phyloP scores from a whole-genome alignment of 2,113 vertebrate genomes.

The Shinisaurus crocodilurus region DNA sequence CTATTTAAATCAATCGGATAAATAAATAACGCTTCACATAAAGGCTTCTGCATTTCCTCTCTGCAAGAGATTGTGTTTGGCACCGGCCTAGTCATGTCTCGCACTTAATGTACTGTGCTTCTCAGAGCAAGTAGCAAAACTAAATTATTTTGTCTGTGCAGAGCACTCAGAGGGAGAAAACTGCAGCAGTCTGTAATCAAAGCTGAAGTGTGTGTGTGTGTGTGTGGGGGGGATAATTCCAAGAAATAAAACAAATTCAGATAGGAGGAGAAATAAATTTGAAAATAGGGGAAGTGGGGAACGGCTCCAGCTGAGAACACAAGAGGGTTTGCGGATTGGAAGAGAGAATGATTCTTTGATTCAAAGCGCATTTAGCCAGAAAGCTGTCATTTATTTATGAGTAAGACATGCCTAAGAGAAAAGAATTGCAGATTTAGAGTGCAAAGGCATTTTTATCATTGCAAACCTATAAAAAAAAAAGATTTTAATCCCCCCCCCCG shows the following conservation, averaged over 20 bases:
- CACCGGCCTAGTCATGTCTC: slow-evolving; percentile 12
- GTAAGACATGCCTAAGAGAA: not conserved
- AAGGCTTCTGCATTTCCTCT: slow-evolving; percentile 18
- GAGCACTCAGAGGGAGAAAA: not conserved
- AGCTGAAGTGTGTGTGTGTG: slow-evolving; percentile 26
- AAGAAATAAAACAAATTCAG: slow-evolving; percentile 23
- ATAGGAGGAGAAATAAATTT: not conserved
- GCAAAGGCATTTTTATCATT: not conserved
- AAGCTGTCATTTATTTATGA: slow-evolving; percentile 31
- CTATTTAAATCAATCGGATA: slow-evolving; percentile 24
- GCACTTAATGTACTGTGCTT: slow-evolving; percentile 20
- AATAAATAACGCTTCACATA: slow-evolving; percentile 32
- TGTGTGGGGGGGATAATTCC: not conserved
- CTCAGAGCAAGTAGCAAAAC: slow-evolving; percentile 17
- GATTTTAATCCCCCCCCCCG: too few species aligned
- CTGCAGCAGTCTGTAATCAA: slow-evolving; percentile 25
- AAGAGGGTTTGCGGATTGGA: not conserved
- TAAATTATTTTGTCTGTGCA: slow-evolving; percentile 25
- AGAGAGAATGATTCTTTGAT: not conserved
- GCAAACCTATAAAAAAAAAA: not conserved
- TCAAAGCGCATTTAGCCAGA: slow-evolving; percentile 3
- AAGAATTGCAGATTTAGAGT: not conserved
- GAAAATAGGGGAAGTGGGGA: slow-evolving; percentile 6
- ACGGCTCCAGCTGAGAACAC: slow-evolving; percentile 19
- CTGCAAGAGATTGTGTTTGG: slow-evolving; percentile 21